These are phyloP conservation scores for Recurvirostra avosetta DNA, from an alignment of 2,113 vertebrate genomes.

Conservation along the genomic window DNA sequence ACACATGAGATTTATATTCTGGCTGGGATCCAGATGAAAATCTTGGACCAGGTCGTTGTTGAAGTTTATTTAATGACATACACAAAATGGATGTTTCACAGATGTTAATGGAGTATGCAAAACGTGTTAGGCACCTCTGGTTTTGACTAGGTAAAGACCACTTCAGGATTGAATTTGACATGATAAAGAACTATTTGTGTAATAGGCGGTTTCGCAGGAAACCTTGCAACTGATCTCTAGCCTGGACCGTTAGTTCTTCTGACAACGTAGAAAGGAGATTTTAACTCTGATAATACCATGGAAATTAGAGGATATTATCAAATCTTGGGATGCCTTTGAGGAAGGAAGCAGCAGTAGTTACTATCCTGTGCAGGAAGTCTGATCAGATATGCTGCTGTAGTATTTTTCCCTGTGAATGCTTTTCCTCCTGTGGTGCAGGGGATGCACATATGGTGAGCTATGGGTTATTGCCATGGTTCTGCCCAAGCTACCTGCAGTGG, in stretches of 20 bases:
- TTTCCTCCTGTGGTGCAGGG: not conserved
- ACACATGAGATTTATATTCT: not conserved
- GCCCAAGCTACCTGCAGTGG: rapidly evolving
- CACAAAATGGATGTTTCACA: not conserved
- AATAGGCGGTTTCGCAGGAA: not conserved
- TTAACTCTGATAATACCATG: not conserved
- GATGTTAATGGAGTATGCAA: not conserved
- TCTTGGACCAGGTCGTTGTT: not conserved
- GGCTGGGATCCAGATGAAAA: not conserved
- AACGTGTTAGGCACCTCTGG: not conserved
- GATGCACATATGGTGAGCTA: not conserved
- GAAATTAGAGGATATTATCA: not conserved
- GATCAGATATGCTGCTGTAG: not conserved
- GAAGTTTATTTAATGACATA: not conserved
- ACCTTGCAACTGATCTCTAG: not conserved
- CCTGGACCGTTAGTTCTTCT: not conserved
- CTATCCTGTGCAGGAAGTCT: not conserved
- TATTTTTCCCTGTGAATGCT: not conserved
- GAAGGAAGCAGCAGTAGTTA: not conserved
- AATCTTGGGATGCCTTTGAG: not conserved
- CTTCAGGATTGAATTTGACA: not conserved
- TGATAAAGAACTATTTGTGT: not conserved
- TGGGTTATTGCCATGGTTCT: not conserved
- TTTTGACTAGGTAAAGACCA: not conserved
- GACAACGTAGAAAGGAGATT: not conserved